Conservation (phyloP, 2,113 vertebrate genomes). For the Anser cygnoides region DNA sequence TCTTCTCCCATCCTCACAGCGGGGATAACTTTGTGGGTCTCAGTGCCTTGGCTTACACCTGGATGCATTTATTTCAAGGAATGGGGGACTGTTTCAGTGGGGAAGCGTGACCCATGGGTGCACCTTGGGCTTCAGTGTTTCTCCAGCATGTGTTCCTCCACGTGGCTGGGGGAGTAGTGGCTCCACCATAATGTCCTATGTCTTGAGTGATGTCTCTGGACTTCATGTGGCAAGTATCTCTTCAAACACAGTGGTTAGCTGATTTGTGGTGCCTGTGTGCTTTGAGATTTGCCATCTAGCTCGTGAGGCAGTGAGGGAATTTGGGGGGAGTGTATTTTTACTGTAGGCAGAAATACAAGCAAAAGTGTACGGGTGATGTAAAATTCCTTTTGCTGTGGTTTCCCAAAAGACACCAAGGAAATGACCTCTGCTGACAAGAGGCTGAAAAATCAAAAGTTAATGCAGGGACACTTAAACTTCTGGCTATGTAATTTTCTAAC, state of each 20-base stretch:
- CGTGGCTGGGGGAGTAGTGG: background rate
- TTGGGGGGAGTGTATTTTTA: background rate
- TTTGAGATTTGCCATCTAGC: background rate
- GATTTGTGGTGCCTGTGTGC: background rate
- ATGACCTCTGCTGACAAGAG: background rate
- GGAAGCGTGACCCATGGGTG: background rate
- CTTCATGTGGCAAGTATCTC: background rate
- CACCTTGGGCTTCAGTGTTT: background rate
- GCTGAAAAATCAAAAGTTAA: background rate
- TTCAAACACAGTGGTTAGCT: background rate
- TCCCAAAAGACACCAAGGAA: background rate
- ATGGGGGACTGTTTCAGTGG: background rate
- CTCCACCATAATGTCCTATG: background rate
- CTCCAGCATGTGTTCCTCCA: background rate
- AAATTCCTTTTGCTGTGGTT: background rate
- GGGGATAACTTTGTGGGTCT: background rate
- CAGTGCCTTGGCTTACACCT: rapidly evolving
- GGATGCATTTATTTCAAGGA: background rate
- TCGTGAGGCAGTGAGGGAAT: background rate
- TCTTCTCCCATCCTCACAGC: background rate
- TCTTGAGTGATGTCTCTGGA: background rate
- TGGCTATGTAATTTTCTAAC: background rate
- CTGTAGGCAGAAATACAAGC: background rate
- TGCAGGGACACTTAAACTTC: background rate
- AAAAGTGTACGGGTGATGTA: background rate